Conservation (phyloP, 1,140 invertebrate species). For the Trichonephila inaurata region DNA sequence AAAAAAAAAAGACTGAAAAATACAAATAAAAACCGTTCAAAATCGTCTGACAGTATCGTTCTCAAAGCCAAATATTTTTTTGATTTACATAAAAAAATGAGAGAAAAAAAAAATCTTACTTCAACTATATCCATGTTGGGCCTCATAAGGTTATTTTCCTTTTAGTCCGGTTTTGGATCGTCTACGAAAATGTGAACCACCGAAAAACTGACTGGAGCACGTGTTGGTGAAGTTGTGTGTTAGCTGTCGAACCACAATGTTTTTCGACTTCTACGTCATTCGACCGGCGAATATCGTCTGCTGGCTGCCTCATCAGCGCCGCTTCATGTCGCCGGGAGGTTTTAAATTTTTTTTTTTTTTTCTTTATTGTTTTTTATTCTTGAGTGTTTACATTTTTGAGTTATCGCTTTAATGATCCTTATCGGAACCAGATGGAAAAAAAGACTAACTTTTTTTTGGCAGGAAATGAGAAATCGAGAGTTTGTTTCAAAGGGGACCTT, state of each 20-base stretch:
- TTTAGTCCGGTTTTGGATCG: conserved; percentile 16
- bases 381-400: not conserved
- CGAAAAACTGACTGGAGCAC: not conserved
- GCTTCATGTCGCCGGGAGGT: conserved; percentile 8
- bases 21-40: no score
- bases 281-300: conserved; percentile 9
- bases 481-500: no score
- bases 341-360: not conserved
- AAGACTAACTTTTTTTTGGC: not conserved
- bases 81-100: no score
- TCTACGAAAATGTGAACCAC: not conserved
- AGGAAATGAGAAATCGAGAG: not conserved
- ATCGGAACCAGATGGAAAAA: conserved; percentile 12
- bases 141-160: not conserved
- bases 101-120: not conserved
- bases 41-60: no score
- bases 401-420: conserved; percentile 5
- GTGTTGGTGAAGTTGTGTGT: not conserved
- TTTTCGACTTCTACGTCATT: conserved; percentile 1
- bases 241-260: not conserved
- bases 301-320: conserved; percentile 23
- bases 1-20: no score
- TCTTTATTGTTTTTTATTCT: not conserved
- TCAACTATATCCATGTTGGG: conserved; percentile 15
- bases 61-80: no score